These are phyloP conservation scores for Lophius piscatorius DNA, from an alignment of 2,113 vertebrate genomes.

Conservation along the genomic window DNA sequence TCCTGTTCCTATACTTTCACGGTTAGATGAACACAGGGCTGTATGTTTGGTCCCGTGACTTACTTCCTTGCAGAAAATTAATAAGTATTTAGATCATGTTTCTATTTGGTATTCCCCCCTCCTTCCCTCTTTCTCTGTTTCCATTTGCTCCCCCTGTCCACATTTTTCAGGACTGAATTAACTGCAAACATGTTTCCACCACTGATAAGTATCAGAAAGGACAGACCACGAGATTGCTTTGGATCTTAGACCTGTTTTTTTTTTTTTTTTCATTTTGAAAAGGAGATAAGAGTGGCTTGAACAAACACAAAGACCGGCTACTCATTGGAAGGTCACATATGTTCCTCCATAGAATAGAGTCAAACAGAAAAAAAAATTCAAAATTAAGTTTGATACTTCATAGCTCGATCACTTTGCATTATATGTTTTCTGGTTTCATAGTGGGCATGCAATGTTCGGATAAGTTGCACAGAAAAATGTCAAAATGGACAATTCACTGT, in stretches of 20 bases:
- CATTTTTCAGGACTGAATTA: slow-evolving; percentile 60
- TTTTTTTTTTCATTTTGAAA: slow-evolving; percentile 57
- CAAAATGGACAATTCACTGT: too few relatives aligned
- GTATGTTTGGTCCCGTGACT: slow-evolving; percentile 20
- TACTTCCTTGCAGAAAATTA: slow-evolving; percentile 28
- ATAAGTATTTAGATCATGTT: slow-evolving; percentile 65
- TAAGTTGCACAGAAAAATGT: slow-evolving; percentile 13
- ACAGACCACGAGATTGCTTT: slow-evolving; percentile 64
- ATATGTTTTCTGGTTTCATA: slow-evolving; percentile 59
- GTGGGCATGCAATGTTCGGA: slow-evolving; percentile 43
- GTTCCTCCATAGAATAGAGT: slow-evolving; percentile 53
- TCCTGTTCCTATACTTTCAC: slow-evolving; percentile 54
- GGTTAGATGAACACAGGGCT: slow-evolving; percentile 44
- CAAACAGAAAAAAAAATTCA: slow-evolving; percentile 54
- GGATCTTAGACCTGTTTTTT: slow-evolving; percentile 61
- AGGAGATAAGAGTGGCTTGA: slow-evolving; percentile 55
- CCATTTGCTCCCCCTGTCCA: slow-evolving; percentile 1
- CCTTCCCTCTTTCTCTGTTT: background rate
- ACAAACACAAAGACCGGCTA: slow-evolving; percentile 50
- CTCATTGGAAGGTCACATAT: slow-evolving; percentile 53
- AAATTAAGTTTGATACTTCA: slow-evolving; percentile 60
- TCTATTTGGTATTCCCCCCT: slow-evolving; percentile 58
- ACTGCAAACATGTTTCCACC: slow-evolving; percentile 71
- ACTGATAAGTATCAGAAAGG: slow-evolving; percentile 69
- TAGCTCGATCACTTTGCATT: slow-evolving; percentile 39